Conservation (phyloP, 1,140 invertebrate species). For the Pygmarrhopalites habei region DNA sequence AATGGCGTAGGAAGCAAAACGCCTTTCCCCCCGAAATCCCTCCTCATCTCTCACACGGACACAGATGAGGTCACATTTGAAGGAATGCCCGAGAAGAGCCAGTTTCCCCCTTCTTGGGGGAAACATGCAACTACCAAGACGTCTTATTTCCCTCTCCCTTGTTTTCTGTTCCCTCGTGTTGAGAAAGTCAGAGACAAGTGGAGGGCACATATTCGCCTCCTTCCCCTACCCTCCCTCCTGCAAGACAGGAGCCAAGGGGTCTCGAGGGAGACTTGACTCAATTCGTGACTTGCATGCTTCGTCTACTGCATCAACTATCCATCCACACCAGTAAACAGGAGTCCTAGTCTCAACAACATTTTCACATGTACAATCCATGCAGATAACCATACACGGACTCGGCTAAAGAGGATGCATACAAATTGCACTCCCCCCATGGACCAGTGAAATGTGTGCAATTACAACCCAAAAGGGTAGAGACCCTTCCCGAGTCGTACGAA, state of each 20-base stretch:
- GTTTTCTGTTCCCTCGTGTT: too few species aligned
- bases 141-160: too few species aligned
- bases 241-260: slow-evolving; percentile 9
- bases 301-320: slow-evolving; percentile 5
- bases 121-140: too few species aligned
- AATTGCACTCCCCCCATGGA: too few species aligned
- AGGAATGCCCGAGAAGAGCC: neutral
- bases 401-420: too few species aligned
- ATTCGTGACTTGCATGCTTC: slow-evolving; percentile 24
- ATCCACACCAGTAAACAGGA: neutral
- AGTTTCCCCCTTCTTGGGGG: too few species aligned
- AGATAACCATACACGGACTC: too few species aligned
- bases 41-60: slow-evolving; percentile 7
- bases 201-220: neutral
- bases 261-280: slow-evolving; percentile 8
- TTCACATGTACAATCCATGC: too few species aligned
- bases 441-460: too few species aligned
- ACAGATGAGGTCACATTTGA: slow-evolving; percentile 26
- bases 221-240: neutral
- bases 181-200: neutral
- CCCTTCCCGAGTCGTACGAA: too few species aligned
- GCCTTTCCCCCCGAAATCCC: slow-evolving; percentile 1
- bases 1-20: slow-evolving; percentile 16
- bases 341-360: too few species aligned
- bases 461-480: too few species aligned